These are phyloP conservation scores for Shinisaurus crocodilurus DNA, from an alignment of 2,113 vertebrate species.

Conservation along the genomic window DNA sequence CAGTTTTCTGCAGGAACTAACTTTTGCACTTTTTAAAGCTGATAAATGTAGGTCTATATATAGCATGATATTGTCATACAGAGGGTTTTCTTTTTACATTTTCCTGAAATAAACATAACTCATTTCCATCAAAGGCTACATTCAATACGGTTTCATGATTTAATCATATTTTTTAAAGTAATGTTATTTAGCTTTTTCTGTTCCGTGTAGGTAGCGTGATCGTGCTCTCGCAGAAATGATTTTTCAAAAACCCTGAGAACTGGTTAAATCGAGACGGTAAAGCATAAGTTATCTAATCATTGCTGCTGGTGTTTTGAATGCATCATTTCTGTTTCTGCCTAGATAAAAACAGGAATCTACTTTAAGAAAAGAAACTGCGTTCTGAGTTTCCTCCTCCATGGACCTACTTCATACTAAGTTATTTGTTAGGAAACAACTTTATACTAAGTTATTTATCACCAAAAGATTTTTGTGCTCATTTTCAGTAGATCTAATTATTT, in stretches of 20 bases:
- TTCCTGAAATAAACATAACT: slow-evolving; percentile 80
- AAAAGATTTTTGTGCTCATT: slow-evolving; percentile 48
- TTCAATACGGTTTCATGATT: slow-evolving; percentile 68
- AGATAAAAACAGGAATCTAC: slow-evolving; percentile 32
- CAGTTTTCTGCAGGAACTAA: slow-evolving; percentile 85
- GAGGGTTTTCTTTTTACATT: slow-evolving; percentile 67
- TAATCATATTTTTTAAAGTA: slow-evolving; percentile 61
- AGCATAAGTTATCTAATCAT: slow-evolving; percentile 68
- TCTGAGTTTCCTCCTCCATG: slow-evolving; percentile 30
- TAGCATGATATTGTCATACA: slow-evolving; percentile 76
- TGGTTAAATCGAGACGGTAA: slow-evolving; percentile 42
- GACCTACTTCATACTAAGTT: slow-evolving; percentile 9
- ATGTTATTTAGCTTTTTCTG: slow-evolving; percentile 64
- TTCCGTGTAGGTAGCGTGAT: slow-evolving; percentile 64
- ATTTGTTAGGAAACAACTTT: slow-evolving; percentile 26
- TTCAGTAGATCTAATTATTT: slow-evolving; percentile 72
- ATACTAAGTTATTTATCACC: background rate
- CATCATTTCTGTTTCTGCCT: slow-evolving; percentile 32
- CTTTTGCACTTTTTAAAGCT: slow-evolving; percentile 82
- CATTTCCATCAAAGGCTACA: slow-evolving; percentile 68
- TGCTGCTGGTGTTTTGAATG: slow-evolving; percentile 41
- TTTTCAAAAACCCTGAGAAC: slow-evolving; percentile 54
- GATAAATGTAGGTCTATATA: slow-evolving; percentile 82
- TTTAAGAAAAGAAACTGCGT: slow-evolving; percentile 36
- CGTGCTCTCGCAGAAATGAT: slow-evolving; percentile 62